Percentiles rank a stretch among this genome's conserved stretches.
phyloP scores from a whole-genome alignment of 2,797 vertebrate genomes.

The Phyllotis vaccarum region DNA sequence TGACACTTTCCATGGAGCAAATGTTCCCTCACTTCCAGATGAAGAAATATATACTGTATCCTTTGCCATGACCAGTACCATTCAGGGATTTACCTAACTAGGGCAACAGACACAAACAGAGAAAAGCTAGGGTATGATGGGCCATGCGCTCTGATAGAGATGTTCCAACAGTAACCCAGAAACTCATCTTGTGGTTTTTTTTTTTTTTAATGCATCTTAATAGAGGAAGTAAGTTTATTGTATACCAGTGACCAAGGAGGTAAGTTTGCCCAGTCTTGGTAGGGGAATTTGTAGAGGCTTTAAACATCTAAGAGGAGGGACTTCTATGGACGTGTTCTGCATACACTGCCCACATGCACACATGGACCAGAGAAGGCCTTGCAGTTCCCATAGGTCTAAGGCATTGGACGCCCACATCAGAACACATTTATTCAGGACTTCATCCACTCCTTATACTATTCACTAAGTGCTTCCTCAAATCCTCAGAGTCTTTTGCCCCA shows the following conservation, averaged over 20 bases:
- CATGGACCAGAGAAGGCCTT: neutral
- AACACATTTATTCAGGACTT: neutral
- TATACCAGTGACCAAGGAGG: neutral
- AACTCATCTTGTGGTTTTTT: neutral
- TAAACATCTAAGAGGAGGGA: neutral
- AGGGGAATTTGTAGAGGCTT: neutral
- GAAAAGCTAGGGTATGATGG: neutral
- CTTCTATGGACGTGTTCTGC: neutral
- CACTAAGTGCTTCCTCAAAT: neutral
- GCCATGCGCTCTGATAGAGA: neutral
- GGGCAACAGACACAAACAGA: neutral
- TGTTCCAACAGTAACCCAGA: neutral
- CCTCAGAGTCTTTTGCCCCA: neutral
- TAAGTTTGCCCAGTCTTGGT: neutral
- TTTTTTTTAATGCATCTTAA: neutral
- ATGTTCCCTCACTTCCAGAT: constrained; percentile 41
- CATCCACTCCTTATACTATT: neutral
- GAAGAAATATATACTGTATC: constrained; percentile 22
- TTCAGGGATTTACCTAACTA: neutral
- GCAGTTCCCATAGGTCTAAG: neutral
- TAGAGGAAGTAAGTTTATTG: neutral
- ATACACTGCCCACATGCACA: neutral
- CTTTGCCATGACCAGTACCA: neutral
- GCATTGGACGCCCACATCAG: neutral
- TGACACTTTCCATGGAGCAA: constrained; percentile 25